phyloP scores from a whole-genome alignment of 2,797 vertebrate genomes.

The Carapus acus region DNA sequence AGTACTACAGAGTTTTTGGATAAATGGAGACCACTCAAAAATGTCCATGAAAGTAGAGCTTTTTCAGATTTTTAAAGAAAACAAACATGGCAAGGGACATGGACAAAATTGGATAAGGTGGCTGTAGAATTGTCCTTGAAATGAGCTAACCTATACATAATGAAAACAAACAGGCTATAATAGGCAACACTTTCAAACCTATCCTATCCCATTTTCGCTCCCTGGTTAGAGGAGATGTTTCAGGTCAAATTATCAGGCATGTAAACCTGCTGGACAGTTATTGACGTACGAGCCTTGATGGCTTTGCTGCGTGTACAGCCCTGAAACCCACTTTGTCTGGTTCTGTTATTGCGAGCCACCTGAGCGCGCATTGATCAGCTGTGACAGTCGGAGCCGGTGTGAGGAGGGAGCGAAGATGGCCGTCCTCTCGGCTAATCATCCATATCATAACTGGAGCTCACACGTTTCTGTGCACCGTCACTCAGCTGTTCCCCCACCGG shows the following conservation, averaged over 20 bases:
- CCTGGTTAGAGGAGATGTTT: constrained; percentile 15
- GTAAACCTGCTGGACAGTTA: constrained; percentile 51
- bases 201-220: too few species aligned
- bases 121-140: too few species aligned
- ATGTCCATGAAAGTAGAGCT: too few species aligned
- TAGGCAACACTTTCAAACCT: too few species aligned
- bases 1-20: too few species aligned
- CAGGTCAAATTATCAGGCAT: constrained; percentile 27
- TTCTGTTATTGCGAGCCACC: constrained; percentile 25
- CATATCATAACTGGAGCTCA: constrained; percentile 28
- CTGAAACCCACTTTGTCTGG: constrained; percentile 29
- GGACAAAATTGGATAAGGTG: too few species aligned
- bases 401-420: constrained; percentile 16
- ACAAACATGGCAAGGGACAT: too few species aligned
- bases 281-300: constrained; percentile 44
- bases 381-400: constrained; percentile 29
- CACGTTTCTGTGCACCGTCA: constrained; percentile 9
- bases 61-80: too few species aligned
- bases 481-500: constrained; percentile 12
- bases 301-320: constrained; percentile 30
- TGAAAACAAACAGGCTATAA: too few species aligned
- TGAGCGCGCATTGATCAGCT: constrained; percentile 43
- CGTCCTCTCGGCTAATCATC: constrained; percentile 34
- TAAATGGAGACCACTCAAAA: too few species aligned
- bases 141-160: too few species aligned